Conservation (phyloP, 2,113 vertebrate species). For the Lethenteron reissneri region DNA sequence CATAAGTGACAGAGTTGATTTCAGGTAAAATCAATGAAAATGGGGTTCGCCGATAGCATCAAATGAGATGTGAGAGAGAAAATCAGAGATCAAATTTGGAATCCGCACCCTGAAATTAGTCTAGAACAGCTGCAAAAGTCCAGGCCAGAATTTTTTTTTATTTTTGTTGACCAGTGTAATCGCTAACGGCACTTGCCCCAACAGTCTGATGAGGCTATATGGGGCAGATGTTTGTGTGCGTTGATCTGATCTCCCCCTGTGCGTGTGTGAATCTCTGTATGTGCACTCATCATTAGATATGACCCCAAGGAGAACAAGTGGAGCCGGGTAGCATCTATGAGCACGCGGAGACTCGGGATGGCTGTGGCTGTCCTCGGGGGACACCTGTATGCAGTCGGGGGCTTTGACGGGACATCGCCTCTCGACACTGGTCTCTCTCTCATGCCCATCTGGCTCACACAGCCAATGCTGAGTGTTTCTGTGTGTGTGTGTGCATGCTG, state of each 20-base stretch:
- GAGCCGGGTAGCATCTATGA: conserved; percentile 97
- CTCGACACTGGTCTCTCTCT: conserved; percentile 60
- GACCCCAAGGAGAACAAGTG: conserved; percentile 98
- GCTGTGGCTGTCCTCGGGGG: conserved; percentile 85
- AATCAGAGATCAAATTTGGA: too few species aligned
- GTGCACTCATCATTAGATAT: conserved; percentile 32
- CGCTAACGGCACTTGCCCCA: neutral
- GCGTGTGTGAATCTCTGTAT: conserved; percentile 6
- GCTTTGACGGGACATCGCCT: conserved; percentile 88
- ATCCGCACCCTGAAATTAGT: too few species aligned
- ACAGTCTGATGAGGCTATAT: neutral
- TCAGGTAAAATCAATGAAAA: too few species aligned
- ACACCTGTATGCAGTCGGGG: conserved; percentile 84
- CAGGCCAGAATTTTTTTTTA: too few species aligned
- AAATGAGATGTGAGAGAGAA: too few species aligned
- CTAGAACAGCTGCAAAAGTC: too few species aligned
- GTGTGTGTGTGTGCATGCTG: too few species aligned
- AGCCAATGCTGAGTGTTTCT: too few species aligned
- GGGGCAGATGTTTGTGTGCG: conserved; percentile 10
- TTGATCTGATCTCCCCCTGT: conserved; percentile 10
- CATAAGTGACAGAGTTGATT: too few species aligned
- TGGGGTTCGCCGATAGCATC: too few species aligned
- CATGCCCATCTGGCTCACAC: neutral
- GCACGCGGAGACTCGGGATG: conserved; percentile 74
- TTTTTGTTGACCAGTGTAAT: too few species aligned